Evolutionary conservation across 2,888 invertebrate species (phyloP).

Genomic region (Leptinotarsa rubiginosa): DNA sequence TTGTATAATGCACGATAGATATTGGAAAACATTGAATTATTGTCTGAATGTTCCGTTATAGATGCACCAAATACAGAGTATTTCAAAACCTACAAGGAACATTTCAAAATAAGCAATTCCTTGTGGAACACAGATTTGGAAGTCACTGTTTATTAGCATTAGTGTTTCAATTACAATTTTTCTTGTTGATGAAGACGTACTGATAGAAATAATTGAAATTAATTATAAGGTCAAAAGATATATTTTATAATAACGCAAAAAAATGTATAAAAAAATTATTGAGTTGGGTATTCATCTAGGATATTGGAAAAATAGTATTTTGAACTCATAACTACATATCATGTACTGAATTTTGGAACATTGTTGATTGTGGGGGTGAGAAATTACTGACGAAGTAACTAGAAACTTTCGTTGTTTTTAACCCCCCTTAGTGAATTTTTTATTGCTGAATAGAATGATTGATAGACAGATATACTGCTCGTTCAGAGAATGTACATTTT

Average conservation of each 20-base stretch:
- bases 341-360: not conserved
- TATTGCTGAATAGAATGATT: too few relatives aligned
- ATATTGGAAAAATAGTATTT: not conserved
- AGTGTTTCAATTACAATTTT: constrained; percentile 1
- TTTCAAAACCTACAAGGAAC: constrained; percentile 13
- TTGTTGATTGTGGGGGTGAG: not conserved
- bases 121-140: not conserved
- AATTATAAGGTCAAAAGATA: constrained; percentile 34
- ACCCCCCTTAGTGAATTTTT: too few relatives aligned
- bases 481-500: too few relatives aligned
- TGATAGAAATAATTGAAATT: constrained; percentile 41
- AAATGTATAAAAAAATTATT: constrained; percentile 12
- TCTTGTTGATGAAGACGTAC: constrained; percentile 34
- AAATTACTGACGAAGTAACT: not conserved
- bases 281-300: not conserved
- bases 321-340: not conserved
- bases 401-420: too few relatives aligned
- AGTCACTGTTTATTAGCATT: not conserved
- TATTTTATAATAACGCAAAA: constrained; percentile 40
- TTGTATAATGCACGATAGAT: constrained; percentile 19
- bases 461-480: too few relatives aligned
- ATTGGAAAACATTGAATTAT: constrained; percentile 3
- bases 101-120: not conserved
- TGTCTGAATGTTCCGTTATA: constrained; percentile 16
- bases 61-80: constrained; percentile 11